Evolutionary conservation across 2,113 vertebrate species (phyloP).

Genomic region (Ptychochromis oligacanthus): DNA sequence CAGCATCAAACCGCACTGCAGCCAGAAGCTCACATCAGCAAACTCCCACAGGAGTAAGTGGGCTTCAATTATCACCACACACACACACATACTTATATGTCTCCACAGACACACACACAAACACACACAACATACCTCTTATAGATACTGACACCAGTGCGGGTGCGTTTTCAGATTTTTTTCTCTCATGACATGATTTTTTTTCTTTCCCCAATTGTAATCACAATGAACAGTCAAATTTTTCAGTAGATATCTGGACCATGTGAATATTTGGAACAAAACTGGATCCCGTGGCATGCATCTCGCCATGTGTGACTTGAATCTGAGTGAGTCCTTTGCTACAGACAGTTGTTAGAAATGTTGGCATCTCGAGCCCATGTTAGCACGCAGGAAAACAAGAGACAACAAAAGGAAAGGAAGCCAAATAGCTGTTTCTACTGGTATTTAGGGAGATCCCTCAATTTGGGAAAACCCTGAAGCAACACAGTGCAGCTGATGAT

Average conservation of each 20-base stretch:
- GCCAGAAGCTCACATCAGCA: constrained; percentile 35
- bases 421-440: constrained; percentile 33
- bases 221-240: constrained; percentile 11
- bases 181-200: background rate
- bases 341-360: constrained; percentile 32
- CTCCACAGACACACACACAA: background rate
- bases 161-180: constrained; percentile 2
- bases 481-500: background rate
- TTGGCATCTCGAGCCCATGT: constrained; percentile 22
- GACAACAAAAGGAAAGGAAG: constrained; percentile 24
- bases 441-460: constrained; percentile 22
- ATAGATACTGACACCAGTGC: constrained; percentile 17
- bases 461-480: constrained; percentile 35
- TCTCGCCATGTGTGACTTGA: constrained; percentile 25
- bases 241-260: constrained; percentile 19
- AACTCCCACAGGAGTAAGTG: constrained; percentile 45
- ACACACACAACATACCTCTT: constrained; percentile 13
- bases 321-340: constrained; percentile 24
- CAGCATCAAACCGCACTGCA: constrained; percentile 84
- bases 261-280: constrained; percentile 34
- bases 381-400: constrained; percentile 36
- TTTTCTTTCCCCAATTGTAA: background rate
- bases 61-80: constrained; percentile 73
- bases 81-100: constrained; percentile 14
- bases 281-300: constrained; percentile 16